Conservation (phyloP, 2,797 vertebrate species). For the Alca torda region DNA sequence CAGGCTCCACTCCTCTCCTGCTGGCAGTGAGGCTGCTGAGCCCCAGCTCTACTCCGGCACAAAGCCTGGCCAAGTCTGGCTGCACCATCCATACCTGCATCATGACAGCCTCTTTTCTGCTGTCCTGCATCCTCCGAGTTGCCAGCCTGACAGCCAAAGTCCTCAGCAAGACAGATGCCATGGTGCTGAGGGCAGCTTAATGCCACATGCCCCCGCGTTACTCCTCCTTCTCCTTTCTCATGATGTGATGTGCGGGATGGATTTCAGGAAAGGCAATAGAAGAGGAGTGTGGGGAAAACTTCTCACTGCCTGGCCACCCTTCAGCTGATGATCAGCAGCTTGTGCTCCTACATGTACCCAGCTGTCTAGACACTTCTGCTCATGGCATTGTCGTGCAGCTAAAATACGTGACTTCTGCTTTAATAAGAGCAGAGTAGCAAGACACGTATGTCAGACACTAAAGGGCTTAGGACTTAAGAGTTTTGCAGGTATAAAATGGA, state of each 20-base stretch:
- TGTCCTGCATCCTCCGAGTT: neutral
- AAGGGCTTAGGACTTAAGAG: neutral
- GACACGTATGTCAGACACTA: neutral
- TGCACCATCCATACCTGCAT: fast-evolving
- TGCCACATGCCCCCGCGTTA: neutral
- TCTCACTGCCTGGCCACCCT: neutral
- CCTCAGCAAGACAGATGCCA: neutral
- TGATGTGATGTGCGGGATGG: neutral
- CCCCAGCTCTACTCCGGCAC: neutral
- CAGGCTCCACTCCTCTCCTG: neutral
- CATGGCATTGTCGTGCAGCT: neutral
- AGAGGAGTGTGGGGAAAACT: neutral
- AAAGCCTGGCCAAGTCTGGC: neutral
- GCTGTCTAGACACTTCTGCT: neutral
- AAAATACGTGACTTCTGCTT: neutral
- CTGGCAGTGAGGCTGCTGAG: neutral
- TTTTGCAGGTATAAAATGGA: neutral
- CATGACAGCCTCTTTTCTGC: neutral
- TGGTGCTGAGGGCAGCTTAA: neutral
- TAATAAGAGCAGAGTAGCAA: neutral
- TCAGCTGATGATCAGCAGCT: neutral
- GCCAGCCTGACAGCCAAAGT: neutral
- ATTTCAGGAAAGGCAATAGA: neutral
- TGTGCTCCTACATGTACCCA: neutral
- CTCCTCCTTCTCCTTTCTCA: neutral